A percentile compares a stretch with the other conserved stretches of the same genome.
These are phyloP conservation scores for Diachrysia chrysitis DNA, from an alignment of 2,888 invertebrate species.

Conservation along the genomic window DNA sequence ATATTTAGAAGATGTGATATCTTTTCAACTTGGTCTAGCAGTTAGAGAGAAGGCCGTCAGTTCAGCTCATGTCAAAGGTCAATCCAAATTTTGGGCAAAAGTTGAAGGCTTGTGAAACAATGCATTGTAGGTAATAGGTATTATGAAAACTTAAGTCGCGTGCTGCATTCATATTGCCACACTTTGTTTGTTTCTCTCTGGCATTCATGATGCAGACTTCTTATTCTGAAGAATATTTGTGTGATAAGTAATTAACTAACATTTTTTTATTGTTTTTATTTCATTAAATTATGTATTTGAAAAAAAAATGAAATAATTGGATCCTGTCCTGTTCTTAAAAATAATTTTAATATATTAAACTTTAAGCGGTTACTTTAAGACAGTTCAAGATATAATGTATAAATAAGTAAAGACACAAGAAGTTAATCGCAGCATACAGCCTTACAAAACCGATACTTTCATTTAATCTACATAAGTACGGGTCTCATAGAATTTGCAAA, in stretches of 20 bases:
- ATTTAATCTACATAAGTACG: slow-evolving; percentile 54
- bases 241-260: too few relatives aligned
- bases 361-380: too few relatives aligned
- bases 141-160: slow-evolving; percentile 66
- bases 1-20: slow-evolving; percentile 44
- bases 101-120: slow-evolving; percentile 61
- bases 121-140: slow-evolving; percentile 51
- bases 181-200: slow-evolving; percentile 48
- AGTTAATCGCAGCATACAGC: slow-evolving; percentile 31
- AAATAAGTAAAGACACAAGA: background rate
- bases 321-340: too few relatives aligned
- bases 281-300: too few relatives aligned
- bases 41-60: slow-evolving; percentile 48
- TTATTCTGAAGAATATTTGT: slow-evolving; percentile 19
- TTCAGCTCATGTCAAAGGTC: slow-evolving; percentile 54
- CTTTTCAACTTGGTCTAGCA: slow-evolving; percentile 27
- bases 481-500: slow-evolving; percentile 54
- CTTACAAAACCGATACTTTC: slow-evolving; percentile 53
- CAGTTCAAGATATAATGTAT: too few relatives aligned
- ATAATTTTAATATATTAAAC: too few relatives aligned
- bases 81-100: slow-evolving; percentile 51
- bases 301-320: too few relatives aligned
- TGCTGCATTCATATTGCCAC: slow-evolving; percentile 61
- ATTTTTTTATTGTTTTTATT: too few relatives aligned
- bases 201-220: slow-evolving; percentile 17